Conservation (phyloP, 2,888 invertebrate species). For the Synanthedon vespiformis region DNA sequence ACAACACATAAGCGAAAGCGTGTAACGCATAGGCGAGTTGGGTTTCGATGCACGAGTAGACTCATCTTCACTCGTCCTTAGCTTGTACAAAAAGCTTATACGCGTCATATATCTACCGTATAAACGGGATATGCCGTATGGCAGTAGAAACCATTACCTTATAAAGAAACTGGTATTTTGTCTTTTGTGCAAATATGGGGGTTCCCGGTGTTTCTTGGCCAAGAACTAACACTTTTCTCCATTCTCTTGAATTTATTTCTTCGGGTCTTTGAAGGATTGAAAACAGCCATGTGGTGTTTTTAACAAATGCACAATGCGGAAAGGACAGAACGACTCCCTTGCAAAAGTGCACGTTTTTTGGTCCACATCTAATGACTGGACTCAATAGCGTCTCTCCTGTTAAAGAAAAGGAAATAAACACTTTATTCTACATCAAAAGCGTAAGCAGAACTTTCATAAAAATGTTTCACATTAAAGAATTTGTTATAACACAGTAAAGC, state of each 20-base stretch:
- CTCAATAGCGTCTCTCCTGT: conserved; percentile 79
- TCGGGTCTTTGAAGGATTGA: conserved; percentile 72
- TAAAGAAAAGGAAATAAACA: conserved; percentile 7
- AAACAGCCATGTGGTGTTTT: conserved; percentile 85
- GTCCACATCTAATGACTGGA: conserved; percentile 86
- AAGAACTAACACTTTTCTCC: conserved; percentile 75
- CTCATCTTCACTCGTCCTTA: too few species aligned
- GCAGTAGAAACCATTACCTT: too few species aligned
- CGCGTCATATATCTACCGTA: too few species aligned
- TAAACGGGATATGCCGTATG: too few species aligned
- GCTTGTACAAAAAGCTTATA: too few species aligned
- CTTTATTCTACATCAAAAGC: too few species aligned
- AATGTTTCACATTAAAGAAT: too few species aligned
- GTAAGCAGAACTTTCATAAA: too few species aligned
- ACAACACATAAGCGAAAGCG: conserved; percentile 9
- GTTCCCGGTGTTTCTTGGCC: conserved; percentile 91
- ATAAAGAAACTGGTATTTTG: too few species aligned
- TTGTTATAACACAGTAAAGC: too few species aligned
- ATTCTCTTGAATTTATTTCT: conserved; percentile 63
- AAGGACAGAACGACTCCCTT: conserved; percentile 89
- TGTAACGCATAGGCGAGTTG: not conserved
- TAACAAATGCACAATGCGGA: conserved; percentile 87
- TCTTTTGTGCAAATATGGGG: conserved; percentile 94
- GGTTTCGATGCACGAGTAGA: not conserved
- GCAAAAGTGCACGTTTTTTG: conserved; percentile 79